Percentiles rank a stretch among this genome's conserved stretches.
These are phyloP conservation scores for Drosophila niveifrons DNA, from an alignment of 2,888 invertebrate genomes.

Conservation along the genomic window DNA sequence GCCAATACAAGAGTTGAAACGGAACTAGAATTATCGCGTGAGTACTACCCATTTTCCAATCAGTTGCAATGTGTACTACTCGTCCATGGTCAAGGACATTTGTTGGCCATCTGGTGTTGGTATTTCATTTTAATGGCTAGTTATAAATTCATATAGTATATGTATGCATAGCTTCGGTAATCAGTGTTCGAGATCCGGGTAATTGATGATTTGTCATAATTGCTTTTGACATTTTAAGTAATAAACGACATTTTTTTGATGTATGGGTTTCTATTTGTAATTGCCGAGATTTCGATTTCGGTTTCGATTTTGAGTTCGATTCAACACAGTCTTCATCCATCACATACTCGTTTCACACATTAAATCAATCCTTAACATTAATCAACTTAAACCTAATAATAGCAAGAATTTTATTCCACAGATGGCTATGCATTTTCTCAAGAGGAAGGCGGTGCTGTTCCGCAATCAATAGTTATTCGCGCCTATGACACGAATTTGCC, in stretches of 20 bases:
- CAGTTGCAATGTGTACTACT: constrained; percentile 31
- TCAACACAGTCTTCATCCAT: constrained; percentile 13
- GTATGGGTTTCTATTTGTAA: constrained; percentile 4
- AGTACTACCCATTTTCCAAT: constrained; percentile 87
- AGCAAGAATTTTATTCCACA: constrained; percentile 81
- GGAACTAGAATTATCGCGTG: constrained; percentile 97
- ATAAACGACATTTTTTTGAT: constrained; percentile 31
- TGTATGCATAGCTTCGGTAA: constrained; percentile 19
- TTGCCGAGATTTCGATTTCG: background rate
- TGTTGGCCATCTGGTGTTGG: constrained; percentile 33
- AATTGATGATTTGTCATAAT: constrained; percentile 44
- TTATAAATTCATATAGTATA: constrained; percentile 23
- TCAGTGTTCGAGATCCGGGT: constrained; percentile 34
- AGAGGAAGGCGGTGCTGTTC: constrained; percentile 98
- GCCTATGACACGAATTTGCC: constrained; percentile 97
- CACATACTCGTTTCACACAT: constrained; percentile 23
- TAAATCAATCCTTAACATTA: background rate
- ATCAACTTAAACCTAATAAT: constrained; percentile 13
- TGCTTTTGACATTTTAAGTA: constrained; percentile 32
- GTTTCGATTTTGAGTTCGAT: background rate
- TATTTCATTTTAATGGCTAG: constrained; percentile 44
- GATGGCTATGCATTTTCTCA: constrained; percentile 99
- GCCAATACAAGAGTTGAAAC: constrained; percentile 92
- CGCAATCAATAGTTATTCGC: constrained; percentile 97
- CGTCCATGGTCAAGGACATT: constrained; percentile 35